Evolutionary conservation across 2,888 invertebrate species (phyloP), one percentile per base, ranked within the genome.

Genomic region (Xanthorhoe designata): DNA sequence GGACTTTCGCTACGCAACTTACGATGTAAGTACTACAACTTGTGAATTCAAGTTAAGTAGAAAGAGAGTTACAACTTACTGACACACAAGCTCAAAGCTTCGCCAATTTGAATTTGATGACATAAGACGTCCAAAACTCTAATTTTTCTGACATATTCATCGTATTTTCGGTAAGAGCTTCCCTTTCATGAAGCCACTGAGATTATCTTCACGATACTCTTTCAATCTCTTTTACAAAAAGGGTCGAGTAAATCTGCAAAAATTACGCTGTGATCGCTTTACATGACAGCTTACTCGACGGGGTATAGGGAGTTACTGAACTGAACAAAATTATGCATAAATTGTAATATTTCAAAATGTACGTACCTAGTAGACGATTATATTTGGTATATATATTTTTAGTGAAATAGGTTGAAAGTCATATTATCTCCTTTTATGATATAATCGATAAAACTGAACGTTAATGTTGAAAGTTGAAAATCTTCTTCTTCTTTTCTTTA

Each of bases 161-260:
- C 57, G 47, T 35, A 52, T 59, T 32, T 62, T 32, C 51, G 29
- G 38, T 54, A 54, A n/a, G 32, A 10, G 45, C n/a, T 38, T 60
- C 52, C 45, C 18, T 52, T 60, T n/a, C 38, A 60, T 32, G 29
- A 17, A 38, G 57, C 49, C 18, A 10, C 38, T 49, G 38, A 63
- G 51, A 61, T 65, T 61, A 65, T 58, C 53, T 53, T 8, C 35
- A 10, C 13, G 38, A 45, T 18, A 45, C 42, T 63, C 38, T 24
- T 51, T 49, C 47, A 60, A 38, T 55, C 17, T 59, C 18, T 52
- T 49, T 59, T 56, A 17, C n/a, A 13, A 17, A 64, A 60, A 62
- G 58, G 18, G 18, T 60, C 10, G 52, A 18, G 62, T 59, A 50
- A 62, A 55, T 66, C 51, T 66, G 55, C 50, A 45, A 24, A 58